Conservation (phyloP, 2,797 vertebrate genomes). For the Hippopotamyrus pictus region DNA sequence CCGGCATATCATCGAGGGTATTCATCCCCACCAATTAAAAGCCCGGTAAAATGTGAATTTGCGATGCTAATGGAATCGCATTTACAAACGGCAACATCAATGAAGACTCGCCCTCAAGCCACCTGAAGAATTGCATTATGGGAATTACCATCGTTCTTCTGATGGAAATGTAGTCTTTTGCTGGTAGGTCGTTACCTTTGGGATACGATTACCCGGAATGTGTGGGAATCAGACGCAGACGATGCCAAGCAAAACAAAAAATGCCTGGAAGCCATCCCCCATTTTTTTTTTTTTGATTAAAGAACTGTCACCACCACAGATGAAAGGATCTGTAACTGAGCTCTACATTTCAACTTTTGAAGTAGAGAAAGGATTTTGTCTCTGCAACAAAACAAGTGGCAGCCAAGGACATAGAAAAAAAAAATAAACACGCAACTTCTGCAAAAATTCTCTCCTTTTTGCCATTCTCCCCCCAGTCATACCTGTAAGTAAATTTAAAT, state of each 20-base stretch:
- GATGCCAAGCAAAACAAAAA: constrained; percentile 28
- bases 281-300: constrained; percentile 16
- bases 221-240: constrained; percentile 26
- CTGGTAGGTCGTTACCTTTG: constrained; percentile 25
- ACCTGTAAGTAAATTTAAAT: background rate
- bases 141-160: constrained; percentile 20
- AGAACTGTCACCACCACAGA: constrained; percentile 34
- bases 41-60: background rate
- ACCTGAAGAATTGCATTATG: constrained; percentile 22
- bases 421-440: background rate
- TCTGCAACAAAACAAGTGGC: background rate
- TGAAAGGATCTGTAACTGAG: constrained; percentile 26
- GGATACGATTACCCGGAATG: constrained; percentile 33
- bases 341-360: constrained; percentile 23
- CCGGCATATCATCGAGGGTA: background rate
- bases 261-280: background rate
- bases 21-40: background rate
- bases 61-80: background rate
- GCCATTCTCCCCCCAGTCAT: background rate
- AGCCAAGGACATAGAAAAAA: background rate
- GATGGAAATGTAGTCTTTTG: constrained; percentile 36
- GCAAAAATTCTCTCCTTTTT: background rate
- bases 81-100: constrained; percentile 17
- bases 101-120: constrained; percentile 34
- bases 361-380: background rate